Evolutionary conservation across 2,888 invertebrate genomes (phyloP), one percentile per base, ranked within the genome.

Genomic region (Polyommatus icarus): DNA sequence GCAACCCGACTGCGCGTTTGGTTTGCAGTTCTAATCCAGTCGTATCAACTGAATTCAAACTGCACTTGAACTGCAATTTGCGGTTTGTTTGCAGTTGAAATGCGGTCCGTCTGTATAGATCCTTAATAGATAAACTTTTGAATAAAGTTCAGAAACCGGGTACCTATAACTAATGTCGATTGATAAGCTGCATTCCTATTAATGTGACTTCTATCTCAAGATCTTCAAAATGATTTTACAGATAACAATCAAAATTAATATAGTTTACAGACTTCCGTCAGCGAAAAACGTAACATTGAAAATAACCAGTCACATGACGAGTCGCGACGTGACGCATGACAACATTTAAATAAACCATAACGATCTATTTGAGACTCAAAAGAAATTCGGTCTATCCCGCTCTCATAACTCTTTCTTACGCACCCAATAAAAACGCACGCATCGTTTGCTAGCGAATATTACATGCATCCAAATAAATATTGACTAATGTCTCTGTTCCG

Each of bases 241-340:
- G 15, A 50, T 50, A 50, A 15, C 54, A 54, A 54, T 54, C 18
- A 18, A 54, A 54, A 54, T 54, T 54, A 18, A 54, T 54, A 54
- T 54, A 18, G 50, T 54, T 54, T 5, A 54, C 54, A 18, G 15
- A 54, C 32, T 32, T 32, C 32, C 10, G 20, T 61, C 80, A 79
- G 76, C 77, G 77, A 79, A 82, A 84, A 87, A 85, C 86, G 84
- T 87, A 88, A 87, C 85, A 84, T 85, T 81, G 85, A 84, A 89
- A 87, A 88, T 87, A 87, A 85, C 86, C 83, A 85, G 88, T 92
- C 93, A 93, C 91, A 92, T 92, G 93, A 91, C 85, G 77, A 81
- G 80, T 24, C 75, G 57, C 71, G 86, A 87, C 87, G 80, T 90
- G 90, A 91, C 92, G 91, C 90, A 88, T 86, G 84, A 89, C 87